Evolutionary conservation across 2,113 vertebrate species (phyloP).

Genomic region (Indicator maculatus): DNA sequence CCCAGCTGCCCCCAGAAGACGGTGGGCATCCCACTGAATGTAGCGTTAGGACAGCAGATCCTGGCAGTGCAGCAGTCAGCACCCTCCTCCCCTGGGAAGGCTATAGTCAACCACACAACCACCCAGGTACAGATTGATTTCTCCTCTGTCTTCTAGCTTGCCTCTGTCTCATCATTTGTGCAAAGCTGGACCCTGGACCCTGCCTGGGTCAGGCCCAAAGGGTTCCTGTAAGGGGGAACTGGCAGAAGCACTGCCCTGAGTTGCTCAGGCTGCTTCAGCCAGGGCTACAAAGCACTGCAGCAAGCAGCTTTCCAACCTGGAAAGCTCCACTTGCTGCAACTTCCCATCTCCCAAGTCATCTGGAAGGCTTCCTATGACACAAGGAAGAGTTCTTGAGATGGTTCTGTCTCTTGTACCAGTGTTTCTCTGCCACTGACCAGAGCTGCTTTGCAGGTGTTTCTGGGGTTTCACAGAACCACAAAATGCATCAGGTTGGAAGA

Average conservation of each 20-base stretch:
- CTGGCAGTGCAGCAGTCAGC: constrained; percentile 86
- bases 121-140: constrained; percentile 76
- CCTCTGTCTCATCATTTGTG: neutral
- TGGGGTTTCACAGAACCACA: neutral
- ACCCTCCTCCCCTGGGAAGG: constrained; percentile 84
- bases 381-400: neutral
- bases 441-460: neutral
- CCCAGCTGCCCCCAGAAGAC: constrained; percentile 87
- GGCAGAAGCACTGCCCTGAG: neutral
- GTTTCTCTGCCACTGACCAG: neutral
- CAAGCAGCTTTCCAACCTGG: neutral
- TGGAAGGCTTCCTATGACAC: neutral
- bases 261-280: fast-evolving
- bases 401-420: neutral
- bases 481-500: no score
- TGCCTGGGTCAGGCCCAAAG: fast-evolving
- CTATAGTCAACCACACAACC: constrained; percentile 77
- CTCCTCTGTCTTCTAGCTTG: neutral
- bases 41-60: constrained; percentile 90
- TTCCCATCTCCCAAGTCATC: neutral
- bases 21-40: constrained; percentile 83
- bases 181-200: neutral
- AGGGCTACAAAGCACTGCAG: neutral
- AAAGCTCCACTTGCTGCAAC: neutral
- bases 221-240: neutral